Percentiles rank a stretch among this genome's conserved stretches.
phyloP scores from a whole-genome alignment of 2,113 vertebrate genomes.

The Montifringilla adamsi region DNA sequence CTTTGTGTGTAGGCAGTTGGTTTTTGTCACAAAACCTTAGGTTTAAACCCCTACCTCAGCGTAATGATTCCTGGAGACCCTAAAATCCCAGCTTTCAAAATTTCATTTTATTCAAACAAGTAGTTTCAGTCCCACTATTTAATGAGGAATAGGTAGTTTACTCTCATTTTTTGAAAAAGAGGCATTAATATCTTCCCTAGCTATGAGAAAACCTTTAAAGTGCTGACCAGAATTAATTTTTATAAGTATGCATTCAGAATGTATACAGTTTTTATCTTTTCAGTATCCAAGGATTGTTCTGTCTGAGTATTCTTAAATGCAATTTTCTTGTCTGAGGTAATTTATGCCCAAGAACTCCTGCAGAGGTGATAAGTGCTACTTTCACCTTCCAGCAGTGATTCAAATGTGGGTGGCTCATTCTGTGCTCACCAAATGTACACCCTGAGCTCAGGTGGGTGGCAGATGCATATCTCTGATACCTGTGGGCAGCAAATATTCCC shows the following conservation, averaged over 20 bases:
- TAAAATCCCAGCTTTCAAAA: not conserved
- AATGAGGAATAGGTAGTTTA: not conserved
- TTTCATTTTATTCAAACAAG: not conserved
- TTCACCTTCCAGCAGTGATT: not conserved
- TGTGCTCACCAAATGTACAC: not conserved
- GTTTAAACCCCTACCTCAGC: not conserved
- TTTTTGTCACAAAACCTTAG: not conserved
- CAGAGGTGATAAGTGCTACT: not conserved
- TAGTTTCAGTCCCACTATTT: not conserved
- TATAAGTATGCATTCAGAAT: not conserved
- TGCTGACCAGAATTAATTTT: not conserved
- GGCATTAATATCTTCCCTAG: not conserved
- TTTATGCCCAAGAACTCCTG: conserved; percentile 9
- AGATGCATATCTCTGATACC: not conserved
- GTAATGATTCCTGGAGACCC: not conserved
- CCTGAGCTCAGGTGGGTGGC: fast-evolving
- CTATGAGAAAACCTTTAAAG: not conserved
- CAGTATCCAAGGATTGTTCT: not conserved
- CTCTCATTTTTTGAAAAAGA: not conserved
- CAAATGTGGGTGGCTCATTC: not conserved
- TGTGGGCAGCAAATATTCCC: not conserved
- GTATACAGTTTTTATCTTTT: not conserved
- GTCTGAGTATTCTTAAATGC: not conserved
- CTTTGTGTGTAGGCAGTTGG: not conserved
- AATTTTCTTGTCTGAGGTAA: conserved; percentile 4